phyloP scores from a whole-genome alignment of 1,140 invertebrate genomes.

The Aphelinus atriplicis region DNA sequence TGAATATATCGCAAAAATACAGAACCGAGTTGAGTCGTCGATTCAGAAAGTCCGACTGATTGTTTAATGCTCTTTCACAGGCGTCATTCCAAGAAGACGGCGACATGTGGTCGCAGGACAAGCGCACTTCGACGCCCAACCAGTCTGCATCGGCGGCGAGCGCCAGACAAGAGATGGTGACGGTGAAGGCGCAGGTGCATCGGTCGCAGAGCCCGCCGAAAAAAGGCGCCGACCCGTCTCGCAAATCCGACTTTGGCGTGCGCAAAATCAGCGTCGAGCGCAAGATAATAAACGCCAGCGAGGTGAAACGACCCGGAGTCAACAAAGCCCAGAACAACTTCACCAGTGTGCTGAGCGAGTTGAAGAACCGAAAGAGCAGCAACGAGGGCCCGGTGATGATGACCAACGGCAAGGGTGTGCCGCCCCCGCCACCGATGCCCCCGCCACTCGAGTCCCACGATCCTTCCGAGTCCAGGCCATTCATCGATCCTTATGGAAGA shows the following conservation, averaged over 20 bases:
- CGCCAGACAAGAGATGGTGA: conserved; percentile 60
- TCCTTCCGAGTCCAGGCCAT: conserved; percentile 80
- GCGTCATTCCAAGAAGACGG: conserved; percentile 55
- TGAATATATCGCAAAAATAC: too few relatives aligned
- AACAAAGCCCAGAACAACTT: conserved; percentile 66
- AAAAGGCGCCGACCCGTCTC: conserved; percentile 52
- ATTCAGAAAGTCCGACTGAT: not conserved
- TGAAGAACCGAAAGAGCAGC: conserved; percentile 72
- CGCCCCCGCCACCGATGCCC: conserved; percentile 87
- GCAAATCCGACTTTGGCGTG: conserved; percentile 56
- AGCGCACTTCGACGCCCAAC: conserved; percentile 43
- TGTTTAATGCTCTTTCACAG: conserved; percentile 38
- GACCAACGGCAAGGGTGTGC: conserved; percentile 68
- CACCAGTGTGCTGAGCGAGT: conserved; percentile 68
- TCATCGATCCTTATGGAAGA: conserved; percentile 89
- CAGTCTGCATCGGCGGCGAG: conserved; percentile 50
- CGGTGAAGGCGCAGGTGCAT: conserved; percentile 66
- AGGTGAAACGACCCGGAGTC: conserved; percentile 52
- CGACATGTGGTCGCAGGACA: conserved; percentile 56
- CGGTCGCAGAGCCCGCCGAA: conserved; percentile 62
- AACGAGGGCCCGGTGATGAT: conserved; percentile 68
- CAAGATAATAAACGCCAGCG: conserved; percentile 47
- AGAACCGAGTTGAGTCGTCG: too few relatives aligned
- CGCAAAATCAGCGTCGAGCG: conserved; percentile 59
- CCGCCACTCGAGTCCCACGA: conserved; percentile 82